Conservation (phyloP, 2,113 vertebrate genomes). For the Xyrauchen texanus region DNA sequence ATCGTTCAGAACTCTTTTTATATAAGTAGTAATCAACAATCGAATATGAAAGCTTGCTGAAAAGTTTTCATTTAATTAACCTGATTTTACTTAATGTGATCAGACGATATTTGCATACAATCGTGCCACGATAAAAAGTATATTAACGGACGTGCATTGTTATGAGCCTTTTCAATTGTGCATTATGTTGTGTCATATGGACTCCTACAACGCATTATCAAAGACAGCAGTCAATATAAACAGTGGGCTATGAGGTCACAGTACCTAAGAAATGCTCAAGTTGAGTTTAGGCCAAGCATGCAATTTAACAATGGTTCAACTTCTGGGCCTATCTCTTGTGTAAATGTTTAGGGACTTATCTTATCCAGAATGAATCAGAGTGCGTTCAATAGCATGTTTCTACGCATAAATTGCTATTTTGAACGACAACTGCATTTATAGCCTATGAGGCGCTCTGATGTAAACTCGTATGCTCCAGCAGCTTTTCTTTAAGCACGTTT, state of each 20-base stretch:
- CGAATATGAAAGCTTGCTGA: no score
- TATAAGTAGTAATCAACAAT: no score
- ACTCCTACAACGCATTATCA: background rate
- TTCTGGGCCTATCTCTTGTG: background rate
- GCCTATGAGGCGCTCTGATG: background rate
- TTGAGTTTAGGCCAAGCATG: slow-evolving; percentile 20
- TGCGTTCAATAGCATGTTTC: background rate
- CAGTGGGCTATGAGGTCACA: background rate
- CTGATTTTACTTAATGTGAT: background rate
- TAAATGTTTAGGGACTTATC: slow-evolving; percentile 4
- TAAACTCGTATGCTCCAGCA: background rate
- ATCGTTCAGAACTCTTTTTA: no score
- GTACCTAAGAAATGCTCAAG: slow-evolving; percentile 7
- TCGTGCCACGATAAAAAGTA: no score
- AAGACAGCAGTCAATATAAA: slow-evolving; percentile 3
- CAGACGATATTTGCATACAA: no score
- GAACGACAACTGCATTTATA: background rate
- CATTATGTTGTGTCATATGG: background rate
- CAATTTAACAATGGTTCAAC: slow-evolving; percentile 2
- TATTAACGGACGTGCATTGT: no score
- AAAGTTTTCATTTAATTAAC: background rate
- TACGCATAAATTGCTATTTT: background rate
- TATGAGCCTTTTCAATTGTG: background rate
- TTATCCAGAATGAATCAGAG: slow-evolving; percentile 27
- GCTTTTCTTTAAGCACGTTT: slow-evolving; percentile 1